A percentile compares a stretch with the other conserved stretches of the same genome.
phyloP scores from a whole-genome alignment of 1,140 invertebrate species.

The Cydia amplana region DNA sequence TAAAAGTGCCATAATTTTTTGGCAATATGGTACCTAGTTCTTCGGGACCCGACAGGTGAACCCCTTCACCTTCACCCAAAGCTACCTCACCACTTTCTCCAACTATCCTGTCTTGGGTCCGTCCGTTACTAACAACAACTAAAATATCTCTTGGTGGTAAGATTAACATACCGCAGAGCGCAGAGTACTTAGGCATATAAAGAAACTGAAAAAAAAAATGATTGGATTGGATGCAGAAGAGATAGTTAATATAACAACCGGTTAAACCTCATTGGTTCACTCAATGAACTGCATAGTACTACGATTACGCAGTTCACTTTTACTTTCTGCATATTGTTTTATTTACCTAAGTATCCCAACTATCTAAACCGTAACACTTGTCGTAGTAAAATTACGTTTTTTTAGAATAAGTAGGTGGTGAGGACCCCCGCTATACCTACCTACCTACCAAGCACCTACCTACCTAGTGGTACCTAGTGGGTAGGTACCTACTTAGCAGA shows the following conservation, averaged over 20 bases:
- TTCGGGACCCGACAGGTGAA: not conserved
- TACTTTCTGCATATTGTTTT: conserved; percentile 12
- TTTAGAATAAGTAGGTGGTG: no score
- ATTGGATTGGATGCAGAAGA: not conserved
- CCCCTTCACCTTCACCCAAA: no score
- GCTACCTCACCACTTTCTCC: conserved; percentile 7
- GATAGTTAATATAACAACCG: not conserved
- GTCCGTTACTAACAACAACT: not conserved
- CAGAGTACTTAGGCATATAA: no score
- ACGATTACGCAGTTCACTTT: conserved; percentile 19
- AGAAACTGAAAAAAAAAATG: no score
- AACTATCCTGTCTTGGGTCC: not conserved
- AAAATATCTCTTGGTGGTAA: not conserved
- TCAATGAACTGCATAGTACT: conserved; percentile 16
- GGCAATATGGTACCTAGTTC: not conserved
- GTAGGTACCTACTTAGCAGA: no score
- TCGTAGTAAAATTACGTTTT: no score
- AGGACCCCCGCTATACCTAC: no score
- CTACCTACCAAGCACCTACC: no score
- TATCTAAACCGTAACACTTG: no score
- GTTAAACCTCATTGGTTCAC: not conserved
- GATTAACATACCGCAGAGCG: no score
- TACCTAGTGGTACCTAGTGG: no score
- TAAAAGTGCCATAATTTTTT: no score
- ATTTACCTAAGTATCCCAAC: not conserved